Conservation (phyloP, 2,113 vertebrate species). For the Chlorodrepanis virens region DNA sequence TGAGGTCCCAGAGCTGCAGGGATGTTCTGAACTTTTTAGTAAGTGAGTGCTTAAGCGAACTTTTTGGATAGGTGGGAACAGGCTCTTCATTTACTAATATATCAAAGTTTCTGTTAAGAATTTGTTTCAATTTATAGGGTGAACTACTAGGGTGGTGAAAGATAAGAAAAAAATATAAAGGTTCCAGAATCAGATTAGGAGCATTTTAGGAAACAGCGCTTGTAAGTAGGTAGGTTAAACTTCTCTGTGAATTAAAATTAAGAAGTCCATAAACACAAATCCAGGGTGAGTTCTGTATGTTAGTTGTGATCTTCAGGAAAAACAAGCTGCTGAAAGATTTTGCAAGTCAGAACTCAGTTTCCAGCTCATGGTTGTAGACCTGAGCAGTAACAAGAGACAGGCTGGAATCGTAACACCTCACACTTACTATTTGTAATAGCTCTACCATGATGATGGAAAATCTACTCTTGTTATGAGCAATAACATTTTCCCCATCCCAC, state of each 20-base stretch:
- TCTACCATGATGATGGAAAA: neutral
- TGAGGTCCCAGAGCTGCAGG: constrained; percentile 13
- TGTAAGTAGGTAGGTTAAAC: neutral
- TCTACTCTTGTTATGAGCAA: neutral
- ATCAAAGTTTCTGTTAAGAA: neutral
- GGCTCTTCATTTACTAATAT: neutral
- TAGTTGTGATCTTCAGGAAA: neutral
- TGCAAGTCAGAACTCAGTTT: neutral
- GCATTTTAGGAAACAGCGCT: neutral
- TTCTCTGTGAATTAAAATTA: neutral
- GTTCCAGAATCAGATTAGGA: neutral
- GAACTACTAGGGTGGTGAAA: neutral
- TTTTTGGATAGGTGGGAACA: neutral
- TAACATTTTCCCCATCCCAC: neutral
- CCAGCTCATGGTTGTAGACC: neutral
- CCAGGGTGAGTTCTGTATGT: neutral
- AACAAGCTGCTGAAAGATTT: neutral
- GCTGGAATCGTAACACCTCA: neutral
- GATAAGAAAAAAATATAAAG: neutral
- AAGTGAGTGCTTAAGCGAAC: neutral
- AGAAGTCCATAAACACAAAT: neutral
- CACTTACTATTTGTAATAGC: neutral
- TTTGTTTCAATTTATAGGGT: neutral
- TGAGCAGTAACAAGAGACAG: neutral
- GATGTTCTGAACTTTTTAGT: constrained; percentile 13